A percentile compares a stretch with the other conserved stretches of the same genome.
Conservation (phyloP, 2,888 invertebrate genomes). For the Boloria selene region DNA sequence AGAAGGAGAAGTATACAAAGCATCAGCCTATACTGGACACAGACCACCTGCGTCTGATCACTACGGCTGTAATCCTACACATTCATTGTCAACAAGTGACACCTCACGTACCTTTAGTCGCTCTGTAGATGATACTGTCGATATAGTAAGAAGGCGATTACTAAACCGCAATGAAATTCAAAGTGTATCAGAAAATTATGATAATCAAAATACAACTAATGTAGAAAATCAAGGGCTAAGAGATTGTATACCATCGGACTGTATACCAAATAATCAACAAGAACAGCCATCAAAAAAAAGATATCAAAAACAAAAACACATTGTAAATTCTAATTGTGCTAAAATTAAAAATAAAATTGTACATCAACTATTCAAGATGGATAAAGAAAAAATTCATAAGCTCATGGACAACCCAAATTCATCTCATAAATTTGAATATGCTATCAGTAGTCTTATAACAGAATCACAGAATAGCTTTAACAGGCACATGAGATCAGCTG, state of each 20-base stretch:
- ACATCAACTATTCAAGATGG: constrained; percentile 77
- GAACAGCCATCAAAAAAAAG: constrained; percentile 58
- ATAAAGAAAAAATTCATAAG: constrained; percentile 75
- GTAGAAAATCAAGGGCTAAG: constrained; percentile 45
- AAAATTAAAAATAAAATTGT: constrained; percentile 77
- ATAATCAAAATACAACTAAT: constrained; percentile 41
- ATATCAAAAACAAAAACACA: constrained; percentile 51
- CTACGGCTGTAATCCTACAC: constrained; percentile 60
- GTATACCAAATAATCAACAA: constrained; percentile 46
- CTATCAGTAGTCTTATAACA: constrained; percentile 74
- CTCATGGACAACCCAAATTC: constrained; percentile 76
- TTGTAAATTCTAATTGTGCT: constrained; percentile 62
- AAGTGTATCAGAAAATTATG: constrained; percentile 44
- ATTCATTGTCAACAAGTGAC: constrained; percentile 50
- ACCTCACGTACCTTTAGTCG: constrained; percentile 68
- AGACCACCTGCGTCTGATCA: constrained; percentile 76
- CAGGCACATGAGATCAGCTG: constrained; percentile 70
- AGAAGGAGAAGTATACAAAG: constrained; percentile 52
- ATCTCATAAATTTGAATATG: constrained; percentile 79
- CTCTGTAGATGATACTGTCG: constrained; percentile 74
- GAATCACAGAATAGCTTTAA: constrained; percentile 78
- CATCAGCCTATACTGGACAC: constrained; percentile 61
- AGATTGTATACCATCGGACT: constrained; percentile 37
- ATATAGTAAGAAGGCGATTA: constrained; percentile 66
- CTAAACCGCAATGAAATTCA: constrained; percentile 64